Evolutionary conservation across 2,113 vertebrate genomes (phyloP).

Genomic region (Archilochus colubris): DNA sequence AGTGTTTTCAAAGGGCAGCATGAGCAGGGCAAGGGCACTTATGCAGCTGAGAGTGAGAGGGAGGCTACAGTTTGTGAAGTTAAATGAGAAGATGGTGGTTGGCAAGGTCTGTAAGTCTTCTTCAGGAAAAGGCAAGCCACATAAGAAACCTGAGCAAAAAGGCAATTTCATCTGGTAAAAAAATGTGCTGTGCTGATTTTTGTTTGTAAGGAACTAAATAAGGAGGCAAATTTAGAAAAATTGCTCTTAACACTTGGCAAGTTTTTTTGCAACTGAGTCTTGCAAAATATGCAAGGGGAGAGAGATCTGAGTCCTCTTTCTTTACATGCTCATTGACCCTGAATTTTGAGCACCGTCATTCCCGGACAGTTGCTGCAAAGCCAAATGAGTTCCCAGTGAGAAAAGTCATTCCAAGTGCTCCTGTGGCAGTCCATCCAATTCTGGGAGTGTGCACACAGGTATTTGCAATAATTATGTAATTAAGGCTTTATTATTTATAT

Average conservation of each 20-base stretch:
- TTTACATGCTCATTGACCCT: not conserved
- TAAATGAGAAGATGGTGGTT: fast-evolving
- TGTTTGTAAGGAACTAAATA: not conserved
- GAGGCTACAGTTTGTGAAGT: not conserved
- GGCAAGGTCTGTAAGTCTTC: not conserved
- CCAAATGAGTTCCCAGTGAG: not conserved
- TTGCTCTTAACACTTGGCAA: not conserved
- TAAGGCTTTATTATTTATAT: constrained; percentile 69
- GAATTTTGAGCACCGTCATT: fast-evolving
- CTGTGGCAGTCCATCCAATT: constrained; percentile 4
- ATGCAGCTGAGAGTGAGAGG: not conserved
- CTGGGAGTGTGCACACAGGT: constrained; percentile 26
- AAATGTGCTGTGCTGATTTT: not conserved
- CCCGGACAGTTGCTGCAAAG: not conserved
- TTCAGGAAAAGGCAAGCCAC: not conserved
- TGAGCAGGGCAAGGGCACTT: fast-evolving
- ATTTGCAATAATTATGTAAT: constrained; percentile 65
- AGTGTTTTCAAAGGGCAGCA: not conserved
- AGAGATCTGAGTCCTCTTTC: not conserved
- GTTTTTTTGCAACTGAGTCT: not conserved
- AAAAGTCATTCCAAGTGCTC: constrained; percentile 41
- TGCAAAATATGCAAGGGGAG: not conserved
- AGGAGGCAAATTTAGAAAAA: not conserved
- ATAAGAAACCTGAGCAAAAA: not conserved
- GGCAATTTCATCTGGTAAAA: not conserved